Conservation (phyloP, 2,888 invertebrate genomes). For the Troilus luridus region DNA sequence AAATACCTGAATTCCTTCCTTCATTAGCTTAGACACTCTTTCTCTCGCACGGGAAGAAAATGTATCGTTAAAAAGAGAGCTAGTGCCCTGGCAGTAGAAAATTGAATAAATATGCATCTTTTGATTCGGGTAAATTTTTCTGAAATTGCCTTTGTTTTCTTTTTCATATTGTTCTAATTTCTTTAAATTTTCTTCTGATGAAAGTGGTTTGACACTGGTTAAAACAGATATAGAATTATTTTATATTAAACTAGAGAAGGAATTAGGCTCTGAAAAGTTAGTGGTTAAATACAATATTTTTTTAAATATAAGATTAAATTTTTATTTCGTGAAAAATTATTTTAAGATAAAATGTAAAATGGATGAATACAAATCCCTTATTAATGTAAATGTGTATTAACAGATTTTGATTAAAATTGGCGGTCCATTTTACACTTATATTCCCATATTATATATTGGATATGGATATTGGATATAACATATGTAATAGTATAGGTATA, state of each 20-base stretch:
- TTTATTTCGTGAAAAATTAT: too few relatives aligned
- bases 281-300: background rate
- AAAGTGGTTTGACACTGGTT: background rate
- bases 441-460: too few relatives aligned
- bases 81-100: conserved; percentile 82
- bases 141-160: conserved; percentile 82
- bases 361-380: too few relatives aligned
- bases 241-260: background rate
- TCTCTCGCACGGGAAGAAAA: conserved; percentile 84
- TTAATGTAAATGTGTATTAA: too few relatives aligned
- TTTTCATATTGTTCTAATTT: conserved; percentile 73
- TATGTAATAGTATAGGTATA: too few relatives aligned
- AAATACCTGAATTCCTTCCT: conserved; percentile 77
- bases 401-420: too few relatives aligned
- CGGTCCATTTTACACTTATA: too few relatives aligned
- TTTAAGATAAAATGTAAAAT: too few relatives aligned
- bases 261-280: background rate
- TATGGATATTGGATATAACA: too few relatives aligned
- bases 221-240: background rate
- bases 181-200: conserved; percentile 30
- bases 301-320: too few relatives aligned
- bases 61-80: conserved; percentile 82
- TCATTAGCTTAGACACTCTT: conserved; percentile 79
- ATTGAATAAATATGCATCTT: conserved; percentile 77
- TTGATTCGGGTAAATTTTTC: conserved; percentile 77